These are phyloP conservation scores for Parus major DNA, from an alignment of 2,113 vertebrate genomes.

Conservation along the genomic window DNA sequence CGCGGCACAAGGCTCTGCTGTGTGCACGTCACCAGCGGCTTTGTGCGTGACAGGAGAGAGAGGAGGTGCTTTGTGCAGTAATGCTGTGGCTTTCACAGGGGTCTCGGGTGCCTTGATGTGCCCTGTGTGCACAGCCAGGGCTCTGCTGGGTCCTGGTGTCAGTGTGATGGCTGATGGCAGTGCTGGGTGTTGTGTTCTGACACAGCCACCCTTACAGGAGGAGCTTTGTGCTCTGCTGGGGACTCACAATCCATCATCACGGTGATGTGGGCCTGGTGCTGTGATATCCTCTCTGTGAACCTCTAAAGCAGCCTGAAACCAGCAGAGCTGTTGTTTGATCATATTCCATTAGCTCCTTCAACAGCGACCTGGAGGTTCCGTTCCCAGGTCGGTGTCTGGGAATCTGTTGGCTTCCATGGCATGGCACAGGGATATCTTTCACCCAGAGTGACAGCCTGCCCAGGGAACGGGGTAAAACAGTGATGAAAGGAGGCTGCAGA, in stretches of 20 bases:
- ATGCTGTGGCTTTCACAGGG: fast-evolving
- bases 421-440: fast-evolving
- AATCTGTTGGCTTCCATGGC: fast-evolving
- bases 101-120: background rate
- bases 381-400: fast-evolving
- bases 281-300: background rate
- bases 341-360: background rate
- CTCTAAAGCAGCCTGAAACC: background rate
- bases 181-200: fast-evolving
- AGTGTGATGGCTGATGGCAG: background rate
- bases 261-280: background rate
- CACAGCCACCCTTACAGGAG: background rate
- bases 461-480: background rate
- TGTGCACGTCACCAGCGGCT: fast-evolving
- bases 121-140: background rate
- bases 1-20: background rate
- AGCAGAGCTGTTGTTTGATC: background rate
- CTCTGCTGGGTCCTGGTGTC: background rate
- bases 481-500: fast-evolving
- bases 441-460: background rate
- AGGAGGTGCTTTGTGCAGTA: background rate
- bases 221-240: background rate
- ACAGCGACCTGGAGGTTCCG: fast-evolving
- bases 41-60: fast-evolving
- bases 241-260: fast-evolving